phyloP scores from a whole-genome alignment of 2,888 invertebrate genomes.

The Hyles lineata region DNA sequence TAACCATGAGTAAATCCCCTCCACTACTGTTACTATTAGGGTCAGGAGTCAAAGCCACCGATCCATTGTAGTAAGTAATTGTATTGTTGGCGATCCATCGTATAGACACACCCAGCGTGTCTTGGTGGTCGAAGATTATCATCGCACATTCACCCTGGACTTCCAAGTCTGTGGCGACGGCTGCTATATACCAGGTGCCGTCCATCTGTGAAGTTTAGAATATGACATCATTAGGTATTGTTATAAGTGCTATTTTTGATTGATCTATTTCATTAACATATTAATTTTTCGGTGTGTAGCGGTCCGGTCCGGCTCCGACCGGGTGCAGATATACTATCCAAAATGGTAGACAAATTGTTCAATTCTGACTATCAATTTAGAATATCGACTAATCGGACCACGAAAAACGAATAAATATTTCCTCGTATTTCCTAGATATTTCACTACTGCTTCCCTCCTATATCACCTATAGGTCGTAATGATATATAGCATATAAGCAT shows the following conservation, averaged over 20 bases:
- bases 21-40: constrained; percentile 63
- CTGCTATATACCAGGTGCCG: constrained; percentile 73
- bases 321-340: too few relatives aligned
- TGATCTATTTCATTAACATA: not conserved
- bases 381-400: too few relatives aligned
- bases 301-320: too few relatives aligned
- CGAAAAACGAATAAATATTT: too few relatives aligned
- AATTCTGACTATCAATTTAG: too few relatives aligned
- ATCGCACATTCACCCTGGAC: constrained; percentile 72
- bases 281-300: too few relatives aligned
- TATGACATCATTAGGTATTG: not conserved
- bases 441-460: too few relatives aligned
- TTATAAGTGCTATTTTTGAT: not conserved
- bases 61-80: constrained; percentile 71
- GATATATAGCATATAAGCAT: too few relatives aligned
- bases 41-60: constrained; percentile 66
- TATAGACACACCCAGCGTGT: constrained; percentile 73
- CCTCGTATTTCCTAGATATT: too few relatives aligned
- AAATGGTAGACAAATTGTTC: too few relatives aligned
- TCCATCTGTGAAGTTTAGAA: constrained; percentile 58
- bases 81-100: constrained; percentile 74
- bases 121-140: constrained; percentile 73
- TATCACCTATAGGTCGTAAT: too few relatives aligned
- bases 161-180: constrained; percentile 65
- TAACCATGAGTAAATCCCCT: constrained; percentile 69